Conservation (phyloP, 2,888 invertebrate species). For the Amiota mariae region DNA sequence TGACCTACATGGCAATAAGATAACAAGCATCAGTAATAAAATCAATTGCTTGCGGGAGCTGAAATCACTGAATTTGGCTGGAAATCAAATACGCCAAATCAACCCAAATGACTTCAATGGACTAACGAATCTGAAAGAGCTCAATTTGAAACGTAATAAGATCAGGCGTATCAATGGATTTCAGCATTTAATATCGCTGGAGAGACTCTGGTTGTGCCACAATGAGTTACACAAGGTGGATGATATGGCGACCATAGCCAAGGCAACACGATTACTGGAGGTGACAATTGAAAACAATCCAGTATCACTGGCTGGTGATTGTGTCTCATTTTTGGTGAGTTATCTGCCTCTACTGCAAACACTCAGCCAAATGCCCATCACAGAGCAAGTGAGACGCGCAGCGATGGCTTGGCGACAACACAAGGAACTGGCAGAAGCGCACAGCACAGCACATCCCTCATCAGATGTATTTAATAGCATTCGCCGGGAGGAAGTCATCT, state of each 20-base stretch:
- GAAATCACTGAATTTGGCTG: conserved; percentile 93
- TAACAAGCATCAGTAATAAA: conserved; percentile 75
- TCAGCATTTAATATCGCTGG: conserved; percentile 84
- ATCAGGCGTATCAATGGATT: conserved; percentile 87
- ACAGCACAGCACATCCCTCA: conserved; percentile 69
- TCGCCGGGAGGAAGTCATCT: conserved; percentile 86
- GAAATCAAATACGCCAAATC: conserved; percentile 88
- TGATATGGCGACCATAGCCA: conserved; percentile 87
- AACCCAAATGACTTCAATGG: conserved; percentile 86
- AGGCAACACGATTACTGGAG: conserved; percentile 85
- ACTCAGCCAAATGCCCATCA: conserved; percentile 85
- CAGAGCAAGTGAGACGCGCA: conserved; percentile 84
- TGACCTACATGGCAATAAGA: conserved; percentile 94
- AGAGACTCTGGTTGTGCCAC: conserved; percentile 74
- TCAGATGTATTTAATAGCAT: conserved; percentile 76
- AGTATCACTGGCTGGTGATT: conserved; percentile 85
- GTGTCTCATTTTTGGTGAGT: conserved; percentile 86
- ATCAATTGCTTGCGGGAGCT: conserved; percentile 81
- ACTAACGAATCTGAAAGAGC: conserved; percentile 84
- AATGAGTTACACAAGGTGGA: conserved; percentile 82
- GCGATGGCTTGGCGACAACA: conserved; percentile 87
- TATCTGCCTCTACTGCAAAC: conserved; percentile 83
- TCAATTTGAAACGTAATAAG: conserved; percentile 91
- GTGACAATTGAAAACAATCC: conserved; percentile 91
- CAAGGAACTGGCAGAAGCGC: conserved; percentile 80